A percentile compares a stretch with the other conserved stretches of the same genome.
These are phyloP conservation scores for Dioctria linearis DNA, from an alignment of 2,888 invertebrate species.

Conservation along the genomic window DNA sequence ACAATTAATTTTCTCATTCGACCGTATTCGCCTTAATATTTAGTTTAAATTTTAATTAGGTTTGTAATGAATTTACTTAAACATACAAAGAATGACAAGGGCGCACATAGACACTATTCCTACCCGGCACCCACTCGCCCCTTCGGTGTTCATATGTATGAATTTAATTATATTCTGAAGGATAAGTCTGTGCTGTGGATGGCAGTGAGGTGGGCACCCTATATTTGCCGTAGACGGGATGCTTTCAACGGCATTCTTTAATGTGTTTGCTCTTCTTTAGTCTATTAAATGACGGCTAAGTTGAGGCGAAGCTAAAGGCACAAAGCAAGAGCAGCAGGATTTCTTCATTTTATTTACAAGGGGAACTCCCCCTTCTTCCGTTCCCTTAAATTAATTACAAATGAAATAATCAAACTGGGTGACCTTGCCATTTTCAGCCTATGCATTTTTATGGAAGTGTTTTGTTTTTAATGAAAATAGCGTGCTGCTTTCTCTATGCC, in stretches of 20 bases:
- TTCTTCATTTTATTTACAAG: conserved; percentile 29
- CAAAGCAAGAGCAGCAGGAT: neutral
- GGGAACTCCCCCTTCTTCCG: neutral
- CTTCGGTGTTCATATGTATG: conserved; percentile 53
- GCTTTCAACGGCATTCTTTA: conserved; percentile 44
- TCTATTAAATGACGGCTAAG: conserved; percentile 26
- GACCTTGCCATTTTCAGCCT: conserved; percentile 25
- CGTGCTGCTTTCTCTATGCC: too few species aligned
- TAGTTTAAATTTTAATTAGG: conserved; percentile 61
- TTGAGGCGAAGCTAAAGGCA: neutral
- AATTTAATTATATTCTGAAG: conserved; percentile 58
- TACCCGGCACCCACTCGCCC: neutral
- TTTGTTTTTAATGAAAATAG: too few species aligned
- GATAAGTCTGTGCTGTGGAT: conserved; percentile 29
- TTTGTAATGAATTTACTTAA: conserved; percentile 60
- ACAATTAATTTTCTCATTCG: conserved; percentile 60
- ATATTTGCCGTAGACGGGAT: conserved; percentile 5
- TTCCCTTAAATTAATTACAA: conserved; percentile 30
- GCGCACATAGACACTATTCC: conserved; percentile 5
- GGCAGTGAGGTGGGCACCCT: neutral
- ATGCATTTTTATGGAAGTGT: neutral
- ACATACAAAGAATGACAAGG: conserved; percentile 53
- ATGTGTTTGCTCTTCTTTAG: conserved; percentile 47
- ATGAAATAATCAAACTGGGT: conserved; percentile 32
- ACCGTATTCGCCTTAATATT: conserved; percentile 60